phyloP scores from a whole-genome alignment of 1,140 invertebrate species.

The Ladona fulva region DNA sequence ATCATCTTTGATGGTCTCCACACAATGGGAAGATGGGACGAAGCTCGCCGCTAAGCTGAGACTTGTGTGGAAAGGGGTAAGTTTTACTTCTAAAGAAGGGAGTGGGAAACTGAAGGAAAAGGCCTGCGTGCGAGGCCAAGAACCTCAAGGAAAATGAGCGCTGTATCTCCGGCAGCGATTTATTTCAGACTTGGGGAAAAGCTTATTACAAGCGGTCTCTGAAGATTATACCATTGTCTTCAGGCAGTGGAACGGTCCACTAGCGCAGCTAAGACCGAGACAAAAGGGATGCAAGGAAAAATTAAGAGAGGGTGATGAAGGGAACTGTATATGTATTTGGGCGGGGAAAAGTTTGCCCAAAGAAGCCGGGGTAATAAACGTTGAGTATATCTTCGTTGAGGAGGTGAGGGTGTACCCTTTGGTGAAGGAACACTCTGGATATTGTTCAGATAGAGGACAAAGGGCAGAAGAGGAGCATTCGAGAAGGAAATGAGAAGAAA shows the following conservation, averaged over 20 bases:
- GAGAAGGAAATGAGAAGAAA: neutral
- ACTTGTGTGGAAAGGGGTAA: neutral
- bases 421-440: neutral
- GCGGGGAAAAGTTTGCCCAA: no score
- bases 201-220: slow-evolving; percentile 8
- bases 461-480: neutral
- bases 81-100: neutral
- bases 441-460: neutral
- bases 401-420: neutral
- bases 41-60: no score
- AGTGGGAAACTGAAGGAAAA: neutral
- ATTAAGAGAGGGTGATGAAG: neutral
- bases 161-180: neutral
- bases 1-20: no score
- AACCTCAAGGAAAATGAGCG: neutral
- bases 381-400: no score
- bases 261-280: neutral
- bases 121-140: neutral
- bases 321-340: neutral
- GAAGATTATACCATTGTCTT: slow-evolving; percentile 5
- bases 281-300: neutral
- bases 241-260: neutral
- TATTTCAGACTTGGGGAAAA: neutral
- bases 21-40: no score
- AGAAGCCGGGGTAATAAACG: no score